A percentile compares a stretch with the other conserved stretches of the same genome.
These are phyloP conservation scores for Picus viridis DNA, from an alignment of 2,797 vertebrate genomes.

Conservation along the genomic window DNA sequence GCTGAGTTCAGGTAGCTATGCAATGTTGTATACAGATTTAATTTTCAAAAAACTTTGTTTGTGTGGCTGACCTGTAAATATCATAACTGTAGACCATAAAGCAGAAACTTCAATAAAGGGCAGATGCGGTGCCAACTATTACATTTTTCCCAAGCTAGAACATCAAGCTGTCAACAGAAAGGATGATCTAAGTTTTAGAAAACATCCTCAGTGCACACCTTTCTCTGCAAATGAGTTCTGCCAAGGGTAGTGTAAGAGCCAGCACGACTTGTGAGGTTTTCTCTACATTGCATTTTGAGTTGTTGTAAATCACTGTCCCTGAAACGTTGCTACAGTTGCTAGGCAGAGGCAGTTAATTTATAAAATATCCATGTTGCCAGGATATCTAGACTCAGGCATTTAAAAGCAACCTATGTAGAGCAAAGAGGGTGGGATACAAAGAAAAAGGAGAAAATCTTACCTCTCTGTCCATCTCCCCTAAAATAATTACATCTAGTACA, in stretches of 20 bases:
- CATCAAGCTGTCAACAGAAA: constrained; percentile 15
- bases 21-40: not conserved
- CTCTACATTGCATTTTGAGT: not conserved
- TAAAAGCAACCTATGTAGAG: not conserved
- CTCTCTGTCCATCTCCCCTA: not conserved
- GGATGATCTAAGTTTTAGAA: not conserved
- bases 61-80: not conserved
- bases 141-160: not conserved
- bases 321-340: constrained; percentile 33
- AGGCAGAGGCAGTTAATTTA: constrained; percentile 33
- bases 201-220: not conserved
- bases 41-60: not conserved
- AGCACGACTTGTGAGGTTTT: not conserved
- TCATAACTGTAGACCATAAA: not conserved
- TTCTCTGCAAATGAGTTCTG: constrained; percentile 22
- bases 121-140: not conserved
- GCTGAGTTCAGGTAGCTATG: not conserved
- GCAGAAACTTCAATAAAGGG: not conserved
- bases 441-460: constrained; percentile 18
- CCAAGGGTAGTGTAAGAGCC: not conserved
- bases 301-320: constrained; percentile 44
- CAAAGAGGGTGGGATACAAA: not conserved
- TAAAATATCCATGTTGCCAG: not conserved
- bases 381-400: constrained; percentile 20
- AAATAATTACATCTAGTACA: not conserved